Conservation (phyloP, 2,888 invertebrate species). For the Metallyticus violacea region DNA sequence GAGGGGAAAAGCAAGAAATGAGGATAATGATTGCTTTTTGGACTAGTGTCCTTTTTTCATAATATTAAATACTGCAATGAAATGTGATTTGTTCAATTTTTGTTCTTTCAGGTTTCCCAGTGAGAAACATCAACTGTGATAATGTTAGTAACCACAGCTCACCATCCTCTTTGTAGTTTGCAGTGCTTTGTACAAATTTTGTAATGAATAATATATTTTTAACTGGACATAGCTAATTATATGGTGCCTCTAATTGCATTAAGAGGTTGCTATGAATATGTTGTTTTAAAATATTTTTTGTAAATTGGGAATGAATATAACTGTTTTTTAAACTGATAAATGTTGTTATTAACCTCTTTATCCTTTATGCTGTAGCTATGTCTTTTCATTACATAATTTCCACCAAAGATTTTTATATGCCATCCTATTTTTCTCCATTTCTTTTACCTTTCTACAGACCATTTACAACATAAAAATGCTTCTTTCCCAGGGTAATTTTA, state of each 20-base stretch:
- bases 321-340: no score
- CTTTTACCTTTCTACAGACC: no score
- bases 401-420: no score
- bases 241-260: background rate
- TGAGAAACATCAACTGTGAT: background rate
- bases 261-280: background rate
- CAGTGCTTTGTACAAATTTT: background rate
- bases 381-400: no score
- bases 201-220: background rate
- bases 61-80: background rate
- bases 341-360: no score
- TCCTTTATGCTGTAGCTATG: no score
- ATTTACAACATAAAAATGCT: no score
- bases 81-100: background rate
- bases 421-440: no score
- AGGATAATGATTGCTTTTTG: background rate
- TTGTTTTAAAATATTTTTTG: background rate
- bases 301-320: background rate
- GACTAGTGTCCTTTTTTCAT: background rate
- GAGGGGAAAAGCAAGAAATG: background rate
- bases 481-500: no score
- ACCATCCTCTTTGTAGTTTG: background rate
- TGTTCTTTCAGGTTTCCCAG: background rate
- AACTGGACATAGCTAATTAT: background rate
- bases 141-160: background rate